Base-by-base conservation (phyloP, 35 echinoderm and acorn worm species). In the Apostichopus parvimensis region DNA sequence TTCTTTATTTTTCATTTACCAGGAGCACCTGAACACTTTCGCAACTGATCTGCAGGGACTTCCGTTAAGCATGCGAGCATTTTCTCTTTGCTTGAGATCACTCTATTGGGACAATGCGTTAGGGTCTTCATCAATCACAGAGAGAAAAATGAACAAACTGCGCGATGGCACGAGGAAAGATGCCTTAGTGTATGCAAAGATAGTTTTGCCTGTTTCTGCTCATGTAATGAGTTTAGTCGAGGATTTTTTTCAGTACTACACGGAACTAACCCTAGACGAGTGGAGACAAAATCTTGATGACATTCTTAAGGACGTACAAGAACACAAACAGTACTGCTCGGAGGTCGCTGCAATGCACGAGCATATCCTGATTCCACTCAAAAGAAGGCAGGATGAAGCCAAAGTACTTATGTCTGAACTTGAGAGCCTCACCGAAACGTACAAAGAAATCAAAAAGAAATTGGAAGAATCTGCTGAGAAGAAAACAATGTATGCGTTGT, bases 341-440 rank as follows among this genome's bases (percentile, higher is more conserved):
- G 52, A 7, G 5, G 56, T 88, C n/a, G 53, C 64, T 9, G 17
- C 12, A 23, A 21, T 88, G 62, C 86, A 88, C 20, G 86, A 88
- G 20, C 56, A 65, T 6, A 88, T 88, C 58, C 66, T 88, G 86
- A 52, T 65, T 28, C 58, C 86, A 24, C 23, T 88, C 2, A 88
- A 88, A 52, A 25, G 11, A 7, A 60, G 20, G n/a, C 54, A 88
- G 56, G 86, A 88, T 65, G 86, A 88, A 22, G 86, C 86, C 11
- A 88, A 15, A 13, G 86, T 88, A 22, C 9, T 88, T 6, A 13
- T 88, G 9, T 15, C 6, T 9, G 86, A 88, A 64, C 24, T 88
- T 7, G 59, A 15, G 2, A 1, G 64, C 9, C n/a, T 88, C 21
- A 83, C 6, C 15, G 80, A 10, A 34, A 26, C 23, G 45, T 83